Percentiles rank a stretch among this genome's conserved stretches.
These are phyloP conservation scores for Trichogramma pretiosum DNA, from an alignment of 1,140 invertebrate genomes.

Conservation along the genomic window DNA sequence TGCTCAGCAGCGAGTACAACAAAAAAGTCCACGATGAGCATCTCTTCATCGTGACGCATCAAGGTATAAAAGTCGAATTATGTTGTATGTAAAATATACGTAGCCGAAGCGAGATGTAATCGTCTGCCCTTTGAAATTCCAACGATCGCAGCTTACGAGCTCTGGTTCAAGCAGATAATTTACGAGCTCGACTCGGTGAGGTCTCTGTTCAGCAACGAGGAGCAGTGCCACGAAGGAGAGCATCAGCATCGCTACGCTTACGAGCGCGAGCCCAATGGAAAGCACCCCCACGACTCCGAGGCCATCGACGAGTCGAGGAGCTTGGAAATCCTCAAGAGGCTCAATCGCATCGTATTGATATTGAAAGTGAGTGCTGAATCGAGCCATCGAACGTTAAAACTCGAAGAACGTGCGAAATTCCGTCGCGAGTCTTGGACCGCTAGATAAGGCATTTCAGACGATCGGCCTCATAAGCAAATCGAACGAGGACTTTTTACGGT, in stretches of 20 bases:
- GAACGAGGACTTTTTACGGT: too few relatives aligned
- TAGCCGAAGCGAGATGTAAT: not conserved
- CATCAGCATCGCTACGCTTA: slow-evolving; percentile 8
- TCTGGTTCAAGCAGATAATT: slow-evolving; percentile 99
- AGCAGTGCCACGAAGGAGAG: slow-evolving; percentile 24
- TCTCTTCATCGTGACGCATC: slow-evolving; percentile 94
- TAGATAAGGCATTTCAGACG: too few relatives aligned
- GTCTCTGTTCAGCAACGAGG: slow-evolving; percentile 59
- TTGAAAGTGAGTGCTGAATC: slow-evolving; percentile 89
- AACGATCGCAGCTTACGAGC: slow-evolving; percentile 75
- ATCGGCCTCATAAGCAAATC: too few relatives aligned
- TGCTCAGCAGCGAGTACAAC: slow-evolving; percentile 65
- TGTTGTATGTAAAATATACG: too few relatives aligned
- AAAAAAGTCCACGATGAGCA: slow-evolving; percentile 87
- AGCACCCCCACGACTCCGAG: slow-evolving; percentile 31
- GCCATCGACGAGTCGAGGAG: slow-evolving; percentile 84
- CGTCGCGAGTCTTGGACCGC: too few relatives aligned
- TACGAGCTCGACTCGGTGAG: slow-evolving; percentile 92
- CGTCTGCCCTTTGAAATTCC: not conserved
- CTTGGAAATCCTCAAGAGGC: slow-evolving; percentile 82
- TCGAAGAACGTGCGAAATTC: too few relatives aligned
- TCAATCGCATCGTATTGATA: slow-evolving; percentile 88
- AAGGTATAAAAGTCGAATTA: too few relatives aligned
- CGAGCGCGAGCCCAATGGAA: slow-evolving; percentile 11
- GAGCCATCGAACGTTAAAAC: too few relatives aligned